A percentile compares a stretch with the other conserved stretches of the same genome.
phyloP scores from a whole-genome alignment of 1,140 invertebrate genomes.

The Ceratosolen solmsi region DNA sequence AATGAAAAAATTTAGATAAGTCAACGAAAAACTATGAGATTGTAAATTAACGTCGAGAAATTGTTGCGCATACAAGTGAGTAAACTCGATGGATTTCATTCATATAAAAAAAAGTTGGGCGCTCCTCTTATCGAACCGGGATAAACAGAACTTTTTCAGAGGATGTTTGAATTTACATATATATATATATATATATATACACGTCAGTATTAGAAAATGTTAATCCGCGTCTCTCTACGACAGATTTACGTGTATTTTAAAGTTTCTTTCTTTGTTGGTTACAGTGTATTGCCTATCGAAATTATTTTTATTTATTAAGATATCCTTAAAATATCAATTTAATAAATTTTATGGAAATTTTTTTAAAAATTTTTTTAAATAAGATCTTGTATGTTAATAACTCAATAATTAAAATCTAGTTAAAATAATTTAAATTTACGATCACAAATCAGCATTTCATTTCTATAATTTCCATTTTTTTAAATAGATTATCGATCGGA shows the following conservation, averaged over 20 bases:
- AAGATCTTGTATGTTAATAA: too few species aligned
- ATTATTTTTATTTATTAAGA: background rate
- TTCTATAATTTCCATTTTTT: too few species aligned
- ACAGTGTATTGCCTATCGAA: background rate
- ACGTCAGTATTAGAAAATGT: constrained; percentile 6
- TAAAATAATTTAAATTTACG: too few species aligned
- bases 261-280: background rate
- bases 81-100: constrained; percentile 26
- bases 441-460: too few species aligned
- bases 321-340: too few species aligned
- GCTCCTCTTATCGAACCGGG: constrained; percentile 13
- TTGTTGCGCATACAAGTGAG: constrained; percentile 19
- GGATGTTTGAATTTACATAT: constrained; percentile 19
- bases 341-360: too few species aligned
- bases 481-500: too few species aligned
- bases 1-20: background rate
- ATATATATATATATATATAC: background rate
- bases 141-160: constrained; percentile 23
- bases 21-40: background rate
- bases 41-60: constrained; percentile 5
- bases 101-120: background rate
- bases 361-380: too few species aligned
- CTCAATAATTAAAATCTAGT: too few species aligned
- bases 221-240: background rate
- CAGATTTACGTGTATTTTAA: background rate